Evolutionary conservation across 2,797 vertebrate species (phyloP).

Genomic region (Cyclopterus lumpus): DNA sequence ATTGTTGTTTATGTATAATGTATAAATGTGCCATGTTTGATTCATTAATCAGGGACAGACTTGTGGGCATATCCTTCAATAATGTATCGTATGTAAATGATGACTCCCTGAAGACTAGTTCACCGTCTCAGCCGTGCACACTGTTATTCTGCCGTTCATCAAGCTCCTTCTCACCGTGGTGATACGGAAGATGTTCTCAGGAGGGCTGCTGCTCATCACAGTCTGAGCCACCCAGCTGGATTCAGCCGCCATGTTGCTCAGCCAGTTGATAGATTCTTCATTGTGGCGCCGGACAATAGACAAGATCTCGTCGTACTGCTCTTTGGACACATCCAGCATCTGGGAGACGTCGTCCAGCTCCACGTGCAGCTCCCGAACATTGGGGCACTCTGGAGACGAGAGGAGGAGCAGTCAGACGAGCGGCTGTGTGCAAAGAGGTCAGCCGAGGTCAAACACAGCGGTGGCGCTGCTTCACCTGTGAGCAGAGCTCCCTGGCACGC

Average conservation of each 20-base stretch:
- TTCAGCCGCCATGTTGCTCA: slow-evolving; percentile 87
- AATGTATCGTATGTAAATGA: neutral
- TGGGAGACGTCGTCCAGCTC: slow-evolving; percentile 88
- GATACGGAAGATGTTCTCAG: slow-evolving; percentile 86
- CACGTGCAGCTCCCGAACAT: slow-evolving; percentile 85
- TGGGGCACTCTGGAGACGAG: slow-evolving; percentile 85
- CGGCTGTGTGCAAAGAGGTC: neutral
- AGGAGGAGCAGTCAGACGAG: neutral
- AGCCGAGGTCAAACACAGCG: neutral
- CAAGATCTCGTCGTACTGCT: slow-evolving; percentile 90
- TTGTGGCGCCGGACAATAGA: slow-evolving; percentile 87
- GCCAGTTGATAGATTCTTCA: slow-evolving; percentile 85
- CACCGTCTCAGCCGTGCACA: neutral
- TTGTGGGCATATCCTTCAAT: neutral
- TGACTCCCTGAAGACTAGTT: neutral
- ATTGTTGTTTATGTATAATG: neutral
- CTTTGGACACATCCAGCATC: slow-evolving; percentile 86
- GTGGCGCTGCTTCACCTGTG: slow-evolving; percentile 79
- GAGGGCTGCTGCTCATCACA: slow-evolving; percentile 68
- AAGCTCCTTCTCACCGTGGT: slow-evolving; percentile 79
- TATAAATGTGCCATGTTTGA: neutral
- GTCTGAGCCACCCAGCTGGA: slow-evolving; percentile 91
- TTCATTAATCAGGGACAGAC: neutral
- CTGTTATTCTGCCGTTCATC: neutral
- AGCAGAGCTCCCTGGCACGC: slow-evolving; percentile 87